Conservation (phyloP, 2,888 invertebrate species). For the Galerucella calmariensis region DNA sequence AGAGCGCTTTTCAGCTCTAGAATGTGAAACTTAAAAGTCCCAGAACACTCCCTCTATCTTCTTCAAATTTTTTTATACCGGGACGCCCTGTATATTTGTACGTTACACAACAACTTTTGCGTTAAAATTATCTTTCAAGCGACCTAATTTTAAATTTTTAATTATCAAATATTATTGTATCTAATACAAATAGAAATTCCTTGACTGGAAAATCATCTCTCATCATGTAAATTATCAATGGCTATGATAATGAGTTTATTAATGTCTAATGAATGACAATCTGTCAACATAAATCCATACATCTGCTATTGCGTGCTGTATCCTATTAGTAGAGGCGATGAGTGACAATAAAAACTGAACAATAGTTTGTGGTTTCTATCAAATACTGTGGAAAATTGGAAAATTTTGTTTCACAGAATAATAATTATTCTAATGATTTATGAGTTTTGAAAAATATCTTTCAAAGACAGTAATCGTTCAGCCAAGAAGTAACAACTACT, state of each 20-base stretch:
- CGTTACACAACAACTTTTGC: no score
- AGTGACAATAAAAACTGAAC: not conserved
- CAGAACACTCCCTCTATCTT: no score
- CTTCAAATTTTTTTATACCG: no score
- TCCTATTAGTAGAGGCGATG: not conserved
- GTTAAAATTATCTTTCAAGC: no score
- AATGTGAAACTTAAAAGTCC: no score
- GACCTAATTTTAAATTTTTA: not conserved
- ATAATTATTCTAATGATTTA: no score
- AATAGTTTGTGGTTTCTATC: not conserved
- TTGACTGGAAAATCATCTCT: not conserved
- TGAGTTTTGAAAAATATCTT: no score
- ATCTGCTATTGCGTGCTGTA: constrained; percentile 8
- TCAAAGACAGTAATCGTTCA: no score
- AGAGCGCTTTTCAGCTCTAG: no score
- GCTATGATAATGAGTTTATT: not conserved
- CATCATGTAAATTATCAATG: not conserved
- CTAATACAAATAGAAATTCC: not conserved
- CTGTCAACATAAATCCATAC: constrained; percentile 15
- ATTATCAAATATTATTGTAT: not conserved
- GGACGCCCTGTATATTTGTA: no score
- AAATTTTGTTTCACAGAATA: no score
- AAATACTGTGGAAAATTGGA: not conserved
- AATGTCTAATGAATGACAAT: constrained; percentile 8
- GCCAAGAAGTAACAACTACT: no score